phyloP scores from a whole-genome alignment of 37 sponge, comb jelly and placozoan genomes.

The Chondrosia reniformis region DNA sequence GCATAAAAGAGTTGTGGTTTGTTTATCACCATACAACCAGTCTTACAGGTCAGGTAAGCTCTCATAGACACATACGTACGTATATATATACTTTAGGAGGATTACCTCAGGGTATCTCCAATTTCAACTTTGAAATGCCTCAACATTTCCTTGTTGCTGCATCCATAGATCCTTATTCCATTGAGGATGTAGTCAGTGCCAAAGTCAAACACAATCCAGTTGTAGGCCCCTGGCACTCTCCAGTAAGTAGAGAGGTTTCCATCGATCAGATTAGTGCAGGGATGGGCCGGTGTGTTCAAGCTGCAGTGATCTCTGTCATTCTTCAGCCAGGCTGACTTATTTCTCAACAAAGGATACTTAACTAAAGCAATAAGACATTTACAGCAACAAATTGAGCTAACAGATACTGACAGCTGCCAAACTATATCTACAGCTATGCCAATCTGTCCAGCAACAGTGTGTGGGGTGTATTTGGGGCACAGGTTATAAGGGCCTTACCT shows the following conservation, averaged over 20 bases:
- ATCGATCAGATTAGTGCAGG: slow-evolving; percentile 66
- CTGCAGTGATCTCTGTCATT: slow-evolving; percentile 54
- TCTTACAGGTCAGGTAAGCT: no score
- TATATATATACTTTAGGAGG: background rate
- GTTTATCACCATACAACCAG: no score
- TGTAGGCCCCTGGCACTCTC: slow-evolving; percentile 63
- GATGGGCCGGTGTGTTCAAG: slow-evolving; percentile 45
- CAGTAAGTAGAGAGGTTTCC: slow-evolving; percentile 62
- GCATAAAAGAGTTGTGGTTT: no score
- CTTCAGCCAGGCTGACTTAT: slow-evolving; percentile 48
- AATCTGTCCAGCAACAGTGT: no score
- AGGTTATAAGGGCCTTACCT: no score
- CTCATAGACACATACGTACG: background rate
- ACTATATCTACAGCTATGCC: no score
- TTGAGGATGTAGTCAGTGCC: slow-evolving; percentile 73
- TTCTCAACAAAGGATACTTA: slow-evolving; percentile 61
- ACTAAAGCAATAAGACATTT: no score
- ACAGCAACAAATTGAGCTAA: no score
- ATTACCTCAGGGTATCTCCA: slow-evolving; percentile 56
- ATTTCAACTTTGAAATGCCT: slow-evolving; percentile 57
- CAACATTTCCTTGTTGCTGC: slow-evolving; percentile 71
- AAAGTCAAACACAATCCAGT: slow-evolving; percentile 80
- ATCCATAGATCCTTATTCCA: slow-evolving; percentile 73
- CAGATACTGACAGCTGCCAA: no score
- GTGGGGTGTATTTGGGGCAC: no score